Conservation (phyloP, 2,888 invertebrate genomes). For the Melanchra persicariae region DNA sequence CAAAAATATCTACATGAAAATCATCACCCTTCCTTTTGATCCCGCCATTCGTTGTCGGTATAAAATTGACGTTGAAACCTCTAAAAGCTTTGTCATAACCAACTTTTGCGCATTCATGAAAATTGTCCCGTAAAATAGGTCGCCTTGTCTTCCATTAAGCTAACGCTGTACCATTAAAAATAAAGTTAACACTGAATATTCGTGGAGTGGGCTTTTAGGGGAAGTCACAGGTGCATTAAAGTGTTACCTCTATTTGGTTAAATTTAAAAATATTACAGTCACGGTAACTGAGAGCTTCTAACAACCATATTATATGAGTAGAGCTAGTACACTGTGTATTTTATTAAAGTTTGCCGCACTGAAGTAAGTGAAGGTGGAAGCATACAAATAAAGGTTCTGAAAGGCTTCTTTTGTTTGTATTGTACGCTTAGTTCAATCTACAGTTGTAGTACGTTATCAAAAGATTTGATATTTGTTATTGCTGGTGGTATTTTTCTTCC, state of each 20-base stretch:
- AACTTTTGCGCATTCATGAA: conserved; percentile 85
- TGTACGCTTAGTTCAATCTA: not conserved
- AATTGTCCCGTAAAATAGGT: conserved; percentile 88
- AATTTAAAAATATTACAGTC: conserved; percentile 83
- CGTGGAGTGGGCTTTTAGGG: conserved; percentile 84
- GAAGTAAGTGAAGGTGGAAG: conserved; percentile 5
- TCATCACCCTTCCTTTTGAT: conserved; percentile 62
- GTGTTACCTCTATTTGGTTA: conserved; percentile 80
- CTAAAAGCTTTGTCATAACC: conserved; percentile 85
- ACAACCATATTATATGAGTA: conserved; percentile 59
- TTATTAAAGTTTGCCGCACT: conserved; percentile 49
- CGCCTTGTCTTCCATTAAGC: conserved; percentile 87
- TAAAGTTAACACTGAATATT: conserved; percentile 82
- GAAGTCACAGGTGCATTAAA: conserved; percentile 88
- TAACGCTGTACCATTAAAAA: conserved; percentile 87
- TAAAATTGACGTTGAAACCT: conserved; percentile 76
- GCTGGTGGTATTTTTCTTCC: not conserved
- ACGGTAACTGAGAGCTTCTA: conserved; percentile 66
- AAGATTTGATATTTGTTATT: not conserved
- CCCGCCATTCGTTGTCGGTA: conserved; percentile 62
- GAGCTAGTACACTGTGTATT: conserved; percentile 48
- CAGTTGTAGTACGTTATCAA: not conserved
- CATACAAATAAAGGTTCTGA: conserved; percentile 14
- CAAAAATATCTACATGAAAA: conserved; percentile 62
- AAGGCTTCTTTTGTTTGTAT: not conserved